Percentiles rank a stretch among this genome's conserved stretches.
phyloP scores from a whole-genome alignment of 2,797 vertebrate genomes.

The Amniataba percoides region DNA sequence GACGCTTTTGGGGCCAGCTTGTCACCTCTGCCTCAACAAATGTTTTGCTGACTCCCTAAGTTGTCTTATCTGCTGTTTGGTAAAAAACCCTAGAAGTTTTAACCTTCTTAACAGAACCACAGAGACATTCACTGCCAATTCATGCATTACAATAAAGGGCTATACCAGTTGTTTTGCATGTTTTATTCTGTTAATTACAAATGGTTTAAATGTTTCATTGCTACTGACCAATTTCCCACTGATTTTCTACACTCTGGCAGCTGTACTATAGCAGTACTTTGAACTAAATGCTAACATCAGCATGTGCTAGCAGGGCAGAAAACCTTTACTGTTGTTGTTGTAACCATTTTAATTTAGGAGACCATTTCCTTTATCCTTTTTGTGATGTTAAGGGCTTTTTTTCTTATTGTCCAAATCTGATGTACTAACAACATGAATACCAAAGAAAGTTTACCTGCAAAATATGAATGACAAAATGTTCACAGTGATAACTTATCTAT shows the following conservation, averaged over 20 bases:
- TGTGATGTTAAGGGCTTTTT: constrained; percentile 1
- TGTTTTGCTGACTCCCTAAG: constrained; percentile 25
- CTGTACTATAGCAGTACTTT: neutral
- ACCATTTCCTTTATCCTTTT: neutral
- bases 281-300: neutral
- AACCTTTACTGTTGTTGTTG: neutral
- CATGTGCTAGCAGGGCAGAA: neutral
- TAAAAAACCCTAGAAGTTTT: constrained; percentile 35
- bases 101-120: constrained; percentile 64
- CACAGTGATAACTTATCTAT: constrained; percentile 16
- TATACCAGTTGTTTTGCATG: constrained; percentile 1
- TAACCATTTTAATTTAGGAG: neutral
- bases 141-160: constrained; percentile 11
- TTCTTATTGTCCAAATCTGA: neutral
- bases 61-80: constrained; percentile 32
- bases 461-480: constrained; percentile 13
- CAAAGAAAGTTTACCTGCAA: neutral
- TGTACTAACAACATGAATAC: neutral
- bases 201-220: constrained; percentile 8
- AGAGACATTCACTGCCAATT: constrained; percentile 43
- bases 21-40: constrained; percentile 24
- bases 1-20: constrained; percentile 30
- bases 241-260: no score
- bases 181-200: constrained; percentile 23
- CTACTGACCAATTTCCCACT: neutral